Base-by-base conservation (phyloP, 2,797 vertebrate genomes). In the Pseudochromis fuscus region DNA sequence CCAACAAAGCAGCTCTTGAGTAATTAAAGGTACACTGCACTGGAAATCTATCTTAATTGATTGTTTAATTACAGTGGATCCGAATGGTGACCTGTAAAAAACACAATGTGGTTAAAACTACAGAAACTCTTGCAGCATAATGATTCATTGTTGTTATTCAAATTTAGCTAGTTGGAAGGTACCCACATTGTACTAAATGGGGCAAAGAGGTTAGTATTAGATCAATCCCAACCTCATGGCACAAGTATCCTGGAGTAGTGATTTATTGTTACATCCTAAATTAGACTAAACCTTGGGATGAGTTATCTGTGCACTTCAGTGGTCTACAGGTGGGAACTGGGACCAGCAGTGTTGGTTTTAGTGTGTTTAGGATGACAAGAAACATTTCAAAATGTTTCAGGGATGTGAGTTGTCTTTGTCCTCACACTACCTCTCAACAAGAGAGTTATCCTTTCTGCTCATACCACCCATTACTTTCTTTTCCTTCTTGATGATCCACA, bases 31-130 rank as follows among this genome's bases (percentile, higher is more conserved):
- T 50, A 37, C 8, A 4, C 55, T 55, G 3, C 11, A 10, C 19
- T 37, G 3, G 31, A 44, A 49, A 58, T 13, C 27, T 23, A 24
- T 13, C 13, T 38, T 9, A 53, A 57, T 10, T 15, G 6, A 11
- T 56, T 45, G 56, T 18, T 58, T 63, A 45, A 40, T 71, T 74
- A 25, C 5, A 25, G 3, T 21, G 5, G 24, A 68, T 69, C 59
- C 30, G 28, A 50, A 50, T 25, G 25, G 13, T 70, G 56, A 63
- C 49, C 11, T 25, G n/a, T n/a, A 12, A 28, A 18, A 25, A 61
- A 13, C 7, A 23, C 27, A 53, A 42, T 13, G 24, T 46, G 27
- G 64, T 59, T 37, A 56, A 75, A 72, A 10, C 3, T 31, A 13
- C 7, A 28, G 6, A 19, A 55, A 44, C 23, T 49, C 27, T 24